Evolutionary conservation across 2,113 vertebrate species (phyloP).

Genomic region (Gracilinanus agilis): DNA sequence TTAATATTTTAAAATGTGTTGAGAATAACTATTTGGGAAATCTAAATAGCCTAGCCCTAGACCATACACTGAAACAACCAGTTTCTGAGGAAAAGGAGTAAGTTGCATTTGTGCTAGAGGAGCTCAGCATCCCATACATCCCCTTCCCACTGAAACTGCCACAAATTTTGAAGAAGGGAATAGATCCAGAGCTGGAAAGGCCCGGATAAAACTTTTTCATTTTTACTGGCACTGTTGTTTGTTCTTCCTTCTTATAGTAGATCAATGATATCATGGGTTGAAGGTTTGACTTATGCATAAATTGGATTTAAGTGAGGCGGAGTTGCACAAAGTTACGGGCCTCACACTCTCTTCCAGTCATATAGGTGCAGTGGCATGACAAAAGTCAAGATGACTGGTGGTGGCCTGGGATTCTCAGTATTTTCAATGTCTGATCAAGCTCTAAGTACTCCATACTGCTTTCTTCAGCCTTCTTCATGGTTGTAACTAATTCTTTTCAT

Average conservation of each 20-base stretch:
- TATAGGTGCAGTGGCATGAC: too few species aligned
- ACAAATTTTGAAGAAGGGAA: neutral
- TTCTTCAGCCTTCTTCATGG: too few species aligned
- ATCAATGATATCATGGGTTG: neutral
- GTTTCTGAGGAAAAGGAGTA: neutral
- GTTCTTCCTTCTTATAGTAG: neutral
- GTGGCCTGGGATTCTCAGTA: too few species aligned
- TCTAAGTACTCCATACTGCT: too few species aligned
- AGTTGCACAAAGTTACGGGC: too few species aligned
- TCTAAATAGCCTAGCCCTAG: neutral
- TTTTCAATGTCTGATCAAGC: too few species aligned
- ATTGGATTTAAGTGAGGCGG: too few species aligned
- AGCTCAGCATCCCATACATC: neutral
- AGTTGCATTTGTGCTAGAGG: neutral
- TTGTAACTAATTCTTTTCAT: too few species aligned
- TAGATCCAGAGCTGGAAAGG: neutral
- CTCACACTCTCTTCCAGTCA: too few species aligned
- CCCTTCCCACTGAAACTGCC: neutral
- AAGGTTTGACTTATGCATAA: too few species aligned
- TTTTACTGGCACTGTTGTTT: neutral
- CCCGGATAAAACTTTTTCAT: neutral
- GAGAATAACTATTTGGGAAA: constrained; percentile 14
- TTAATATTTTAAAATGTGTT: constrained; percentile 14
- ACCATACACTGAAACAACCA: neutral
- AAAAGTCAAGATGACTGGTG: too few species aligned